Evolutionary conservation across 2,797 vertebrate genomes (phyloP).

Genomic region (Acanthis flammea): DNA sequence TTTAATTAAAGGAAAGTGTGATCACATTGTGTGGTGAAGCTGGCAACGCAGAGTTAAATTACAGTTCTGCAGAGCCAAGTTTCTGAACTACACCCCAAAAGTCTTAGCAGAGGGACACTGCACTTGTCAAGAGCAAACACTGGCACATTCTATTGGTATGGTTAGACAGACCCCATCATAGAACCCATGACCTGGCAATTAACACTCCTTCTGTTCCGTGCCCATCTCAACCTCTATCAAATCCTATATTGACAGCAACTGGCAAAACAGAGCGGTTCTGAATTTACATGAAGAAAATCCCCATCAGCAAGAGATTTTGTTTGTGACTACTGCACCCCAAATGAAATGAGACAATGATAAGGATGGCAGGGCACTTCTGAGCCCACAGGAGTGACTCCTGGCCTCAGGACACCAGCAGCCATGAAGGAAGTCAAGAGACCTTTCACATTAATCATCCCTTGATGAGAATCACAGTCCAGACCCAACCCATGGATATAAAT

Average conservation of each 20-base stretch:
- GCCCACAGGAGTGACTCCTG: neutral
- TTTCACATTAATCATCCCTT: neutral
- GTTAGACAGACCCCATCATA: neutral
- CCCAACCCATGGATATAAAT: neutral
- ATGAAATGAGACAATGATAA: neutral
- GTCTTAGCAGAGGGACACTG: neutral
- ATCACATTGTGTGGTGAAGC: neutral
- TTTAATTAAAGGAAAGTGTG: neutral
- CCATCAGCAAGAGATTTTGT: neutral
- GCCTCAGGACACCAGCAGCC: neutral
- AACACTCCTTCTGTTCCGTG: neutral
- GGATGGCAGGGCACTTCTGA: neutral
- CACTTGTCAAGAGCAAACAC: neutral
- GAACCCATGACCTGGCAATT: neutral
- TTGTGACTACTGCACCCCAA: neutral
- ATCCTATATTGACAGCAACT: neutral
- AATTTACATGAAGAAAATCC: neutral
- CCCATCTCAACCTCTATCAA: neutral
- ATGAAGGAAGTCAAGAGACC: neutral
- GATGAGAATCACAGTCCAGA: neutral
- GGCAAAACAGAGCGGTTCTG: neutral
- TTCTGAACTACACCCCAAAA: constrained; percentile 37
- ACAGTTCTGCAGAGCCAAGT: constrained; percentile 41
- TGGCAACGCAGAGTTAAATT: neutral
- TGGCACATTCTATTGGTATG: neutral